Evolutionary conservation across 2,113 vertebrate genomes (phyloP), one percentile per base, ranked within the genome.

Genomic region (Rafetus swinhoei): DNA sequence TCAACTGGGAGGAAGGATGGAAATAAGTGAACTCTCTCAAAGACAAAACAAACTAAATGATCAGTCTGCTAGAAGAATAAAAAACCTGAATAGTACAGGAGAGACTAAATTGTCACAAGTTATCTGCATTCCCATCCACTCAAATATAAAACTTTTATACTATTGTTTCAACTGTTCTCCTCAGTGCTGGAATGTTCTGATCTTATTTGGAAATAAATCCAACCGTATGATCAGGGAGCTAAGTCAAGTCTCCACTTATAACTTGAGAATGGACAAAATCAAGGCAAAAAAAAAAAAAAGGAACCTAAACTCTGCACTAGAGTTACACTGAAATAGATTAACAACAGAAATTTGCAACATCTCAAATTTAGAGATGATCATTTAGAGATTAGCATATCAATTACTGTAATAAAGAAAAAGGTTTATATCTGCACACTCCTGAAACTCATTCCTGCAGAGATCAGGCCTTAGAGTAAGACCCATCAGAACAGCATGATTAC

Each of bases 391-490:
- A 59, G 60, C 9, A 39, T 8, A 62, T 72, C 65, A 72, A 72
- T 72, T 21, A 72, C 21, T 72, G 65, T 35, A 35, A 35, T 72
- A 72, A 72, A 19, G 65, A 35, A 77, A 39, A 87, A 90, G 92
- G 87, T 16, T 60, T 90, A 27, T 62, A 84, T 79, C 81, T 15
- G 1, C 16, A 18, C 1, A 0, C 92, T 90, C 80, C 92, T 72
- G 57, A 90, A 88, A 77, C 16, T 45, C 11, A 1, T 35, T 77
- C 21, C 12, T 50, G 22, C 39, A 50, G 24, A 25, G 39, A 90
- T 32, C 77, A 85, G 60, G 92, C 53, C 59, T 86, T 91, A 86
- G 24, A 95, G 60, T 60, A 85, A 87, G 84, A 94, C 55, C 27
- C 79, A 24, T 45, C 25, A 94, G n/a, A 82, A 19, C n/a, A 1